Evolutionary conservation across 2,797 vertebrate species (phyloP).

Genomic region (Anas bahamensis): DNA sequence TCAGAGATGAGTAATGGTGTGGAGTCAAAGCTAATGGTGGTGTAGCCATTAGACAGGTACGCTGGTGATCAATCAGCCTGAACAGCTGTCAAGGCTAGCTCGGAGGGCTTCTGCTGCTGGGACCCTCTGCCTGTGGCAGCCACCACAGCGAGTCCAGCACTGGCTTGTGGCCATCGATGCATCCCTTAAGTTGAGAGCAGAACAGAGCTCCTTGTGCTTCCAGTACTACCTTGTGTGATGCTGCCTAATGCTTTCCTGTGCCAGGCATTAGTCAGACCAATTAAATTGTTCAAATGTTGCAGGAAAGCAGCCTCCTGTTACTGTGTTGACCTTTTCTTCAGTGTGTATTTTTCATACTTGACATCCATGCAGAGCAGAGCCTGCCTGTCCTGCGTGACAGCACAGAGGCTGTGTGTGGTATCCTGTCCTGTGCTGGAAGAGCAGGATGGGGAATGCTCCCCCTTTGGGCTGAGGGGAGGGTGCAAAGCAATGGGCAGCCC

Average conservation of each 20-base stretch:
- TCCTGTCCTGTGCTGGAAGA: background rate
- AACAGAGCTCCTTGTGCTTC: background rate
- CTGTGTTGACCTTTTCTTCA: background rate
- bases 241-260: background rate
- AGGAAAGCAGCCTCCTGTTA: background rate
- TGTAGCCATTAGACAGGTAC: background rate
- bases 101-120: background rate
- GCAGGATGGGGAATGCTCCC: background rate
- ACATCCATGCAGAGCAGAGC: background rate
- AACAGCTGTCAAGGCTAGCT: background rate
- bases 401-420: rapidly evolving
- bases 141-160: background rate
- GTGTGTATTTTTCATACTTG: background rate
- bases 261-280: background rate
- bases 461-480: background rate
- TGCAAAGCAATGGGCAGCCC: background rate
- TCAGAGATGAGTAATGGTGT: background rate
- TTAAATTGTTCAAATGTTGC: background rate
- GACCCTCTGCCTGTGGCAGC: background rate
- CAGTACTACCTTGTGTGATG: background rate
- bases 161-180: rapidly evolving
- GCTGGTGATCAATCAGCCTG: background rate
- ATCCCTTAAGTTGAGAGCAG: background rate
- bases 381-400: background rate
- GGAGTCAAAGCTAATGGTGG: background rate